Evolutionary conservation across 2,797 vertebrate species (phyloP).

Genomic region (Phoeniculus purpureus): DNA sequence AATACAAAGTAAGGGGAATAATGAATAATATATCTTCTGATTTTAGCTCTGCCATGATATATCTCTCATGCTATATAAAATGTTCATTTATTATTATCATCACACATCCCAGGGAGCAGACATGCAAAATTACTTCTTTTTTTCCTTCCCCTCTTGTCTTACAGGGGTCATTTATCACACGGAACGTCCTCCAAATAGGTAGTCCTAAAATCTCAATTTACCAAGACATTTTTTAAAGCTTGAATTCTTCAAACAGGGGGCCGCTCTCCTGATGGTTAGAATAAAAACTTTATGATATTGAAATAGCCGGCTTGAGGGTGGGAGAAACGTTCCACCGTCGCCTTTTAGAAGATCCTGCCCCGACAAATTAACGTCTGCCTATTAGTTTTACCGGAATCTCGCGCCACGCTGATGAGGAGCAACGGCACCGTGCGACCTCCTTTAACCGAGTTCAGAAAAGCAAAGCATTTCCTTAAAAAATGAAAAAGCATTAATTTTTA

Average conservation of each 20-base stretch:
- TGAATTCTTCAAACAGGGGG: slow-evolving; percentile 47
- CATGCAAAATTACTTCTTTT: slow-evolving; percentile 73
- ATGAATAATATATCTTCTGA: slow-evolving; percentile 74
- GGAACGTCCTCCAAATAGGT: slow-evolving; percentile 61
- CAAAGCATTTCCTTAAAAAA: neutral
- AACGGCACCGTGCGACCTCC: neutral
- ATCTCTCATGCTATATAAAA: slow-evolving; percentile 74
- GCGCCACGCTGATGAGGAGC: neutral
- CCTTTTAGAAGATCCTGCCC: neutral
- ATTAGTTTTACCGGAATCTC: neutral
- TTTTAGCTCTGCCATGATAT: slow-evolving; percentile 68
- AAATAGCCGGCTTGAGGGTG: slow-evolving; percentile 42
- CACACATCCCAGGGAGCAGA: slow-evolving; percentile 65
- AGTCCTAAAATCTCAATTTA: slow-evolving; percentile 72
- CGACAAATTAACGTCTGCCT: neutral
- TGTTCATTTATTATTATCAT: slow-evolving; percentile 74
- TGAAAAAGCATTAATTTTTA: slow-evolving; percentile 40
- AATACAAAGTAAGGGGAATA: slow-evolving; percentile 72
- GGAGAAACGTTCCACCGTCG: neutral
- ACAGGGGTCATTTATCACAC: slow-evolving; percentile 60
- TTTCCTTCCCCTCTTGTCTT: slow-evolving; percentile 7
- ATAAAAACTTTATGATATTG: slow-evolving; percentile 65
- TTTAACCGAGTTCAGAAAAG: neutral
- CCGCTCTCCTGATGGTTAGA: slow-evolving; percentile 33
- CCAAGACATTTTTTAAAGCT: slow-evolving; percentile 66